Conservation (phyloP, 2,888 invertebrate genomes). For the Xylota sylvarum region DNA sequence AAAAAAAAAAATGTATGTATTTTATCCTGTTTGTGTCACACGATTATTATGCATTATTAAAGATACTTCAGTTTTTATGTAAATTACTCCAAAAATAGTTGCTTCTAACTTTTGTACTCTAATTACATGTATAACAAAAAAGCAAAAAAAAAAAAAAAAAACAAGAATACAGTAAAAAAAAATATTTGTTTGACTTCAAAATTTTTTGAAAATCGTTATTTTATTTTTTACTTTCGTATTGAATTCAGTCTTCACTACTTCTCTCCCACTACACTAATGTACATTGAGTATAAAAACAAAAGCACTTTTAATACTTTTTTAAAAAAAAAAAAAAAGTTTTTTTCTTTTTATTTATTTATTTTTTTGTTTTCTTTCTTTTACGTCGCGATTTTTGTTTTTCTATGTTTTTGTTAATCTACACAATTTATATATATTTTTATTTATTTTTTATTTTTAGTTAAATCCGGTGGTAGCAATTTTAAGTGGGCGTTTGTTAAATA, state of each 20-base stretch:
- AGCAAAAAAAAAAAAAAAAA: conserved; percentile 21
- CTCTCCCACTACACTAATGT: conserved; percentile 71
- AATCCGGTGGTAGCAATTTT: background rate
- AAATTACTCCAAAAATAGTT: conserved; percentile 57
- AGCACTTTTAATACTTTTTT: conserved; percentile 30
- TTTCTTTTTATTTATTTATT: background rate
- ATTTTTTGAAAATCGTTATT: conserved; percentile 29
- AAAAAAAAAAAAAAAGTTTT: conserved; percentile 17
- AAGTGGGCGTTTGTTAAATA: conserved; percentile 23
- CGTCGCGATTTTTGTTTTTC: conserved; percentile 18
- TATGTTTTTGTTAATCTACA: conserved; percentile 30
- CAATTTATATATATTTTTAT: conserved; percentile 30
- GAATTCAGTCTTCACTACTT: conserved; percentile 65
- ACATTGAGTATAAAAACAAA: conserved; percentile 52
- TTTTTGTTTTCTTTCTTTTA: conserved; percentile 4
- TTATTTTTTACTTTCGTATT: conserved; percentile 4
- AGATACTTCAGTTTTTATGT: conserved; percentile 4
- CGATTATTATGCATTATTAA: background rate
- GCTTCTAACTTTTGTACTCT: conserved; percentile 50
- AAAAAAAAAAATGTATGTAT: conserved; percentile 21
- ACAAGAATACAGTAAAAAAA: no score
- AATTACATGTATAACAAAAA: conserved; percentile 26
- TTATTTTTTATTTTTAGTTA: background rate
- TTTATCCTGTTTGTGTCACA: conserved; percentile 10
- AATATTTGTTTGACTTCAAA: conserved; percentile 25